These are phyloP conservation scores for Actias luna DNA, from an alignment of 2,888 invertebrate species.

Conservation along the genomic window DNA sequence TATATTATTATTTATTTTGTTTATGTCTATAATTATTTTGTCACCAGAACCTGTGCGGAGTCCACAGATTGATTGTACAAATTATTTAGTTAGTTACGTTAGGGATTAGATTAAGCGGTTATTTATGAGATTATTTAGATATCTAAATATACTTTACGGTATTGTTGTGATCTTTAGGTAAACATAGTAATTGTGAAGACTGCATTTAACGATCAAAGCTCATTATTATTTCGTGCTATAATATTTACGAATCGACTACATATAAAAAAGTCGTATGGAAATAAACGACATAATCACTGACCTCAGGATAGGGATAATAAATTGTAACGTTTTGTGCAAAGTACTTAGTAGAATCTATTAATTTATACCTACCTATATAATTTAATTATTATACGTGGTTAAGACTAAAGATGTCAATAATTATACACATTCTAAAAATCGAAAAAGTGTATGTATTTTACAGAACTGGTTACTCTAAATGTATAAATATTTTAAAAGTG, in stretches of 20 bases:
- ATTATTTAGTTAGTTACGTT: constrained; percentile 67
- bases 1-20: constrained; percentile 79
- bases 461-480: background rate
- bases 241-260: constrained; percentile 19
- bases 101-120: constrained; percentile 62
- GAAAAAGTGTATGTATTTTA: background rate
- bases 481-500: background rate
- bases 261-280: constrained; percentile 14
- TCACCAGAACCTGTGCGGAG: constrained; percentile 60
- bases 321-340: constrained; percentile 78
- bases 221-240: constrained; percentile 44
- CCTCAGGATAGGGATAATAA: constrained; percentile 61
- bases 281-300: constrained; percentile 34
- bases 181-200: constrained; percentile 65
- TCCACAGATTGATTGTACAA: constrained; percentile 76
- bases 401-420: background rate
- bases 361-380: constrained; percentile 74
- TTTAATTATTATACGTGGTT: constrained; percentile 57
- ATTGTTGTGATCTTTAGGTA: constrained; percentile 75
- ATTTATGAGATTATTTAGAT: constrained; percentile 81
- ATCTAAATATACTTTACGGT: constrained; percentile 62
- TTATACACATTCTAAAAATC: constrained; percentile 49
- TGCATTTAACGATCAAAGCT: constrained; percentile 71
- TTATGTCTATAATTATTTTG: constrained; percentile 67
- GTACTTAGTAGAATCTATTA: constrained; percentile 81